phyloP scores from a whole-genome alignment of 2,797 vertebrate species.

The Apodemus agrarius region DNA sequence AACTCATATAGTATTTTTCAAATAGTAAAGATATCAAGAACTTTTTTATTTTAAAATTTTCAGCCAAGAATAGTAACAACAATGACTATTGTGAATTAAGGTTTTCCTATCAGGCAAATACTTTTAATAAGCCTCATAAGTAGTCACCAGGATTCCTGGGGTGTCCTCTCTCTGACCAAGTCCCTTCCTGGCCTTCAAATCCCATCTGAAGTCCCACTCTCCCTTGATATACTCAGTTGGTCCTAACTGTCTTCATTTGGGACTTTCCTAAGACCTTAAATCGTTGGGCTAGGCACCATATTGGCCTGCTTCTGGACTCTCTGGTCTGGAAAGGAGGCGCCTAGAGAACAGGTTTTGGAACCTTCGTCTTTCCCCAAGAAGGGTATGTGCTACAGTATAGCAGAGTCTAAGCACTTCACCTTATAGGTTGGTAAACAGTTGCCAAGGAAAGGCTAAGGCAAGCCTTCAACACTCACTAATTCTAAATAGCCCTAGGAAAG shows the following conservation, averaged over 20 bases:
- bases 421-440: neutral
- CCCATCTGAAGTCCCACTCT: neutral
- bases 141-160: neutral
- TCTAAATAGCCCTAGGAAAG: neutral
- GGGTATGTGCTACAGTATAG: neutral
- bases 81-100: neutral
- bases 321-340: rapidly evolving
- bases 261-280: neutral
- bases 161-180: neutral
- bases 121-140: neutral
- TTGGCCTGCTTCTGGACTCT: neutral
- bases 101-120: neutral
- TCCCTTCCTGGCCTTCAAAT: neutral
- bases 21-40: neutral
- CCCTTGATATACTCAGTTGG: neutral
- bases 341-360: neutral
- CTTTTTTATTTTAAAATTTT: neutral
- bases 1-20: neutral
- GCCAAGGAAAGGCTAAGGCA: neutral
- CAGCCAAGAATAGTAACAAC: neutral
- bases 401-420: neutral
- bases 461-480: neutral
- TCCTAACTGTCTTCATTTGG: neutral
- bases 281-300: too few relatives aligned
- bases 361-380: neutral